Base-by-base conservation (phyloP, 1,140 invertebrate species). In the Drosophila pectinifera region DNA sequence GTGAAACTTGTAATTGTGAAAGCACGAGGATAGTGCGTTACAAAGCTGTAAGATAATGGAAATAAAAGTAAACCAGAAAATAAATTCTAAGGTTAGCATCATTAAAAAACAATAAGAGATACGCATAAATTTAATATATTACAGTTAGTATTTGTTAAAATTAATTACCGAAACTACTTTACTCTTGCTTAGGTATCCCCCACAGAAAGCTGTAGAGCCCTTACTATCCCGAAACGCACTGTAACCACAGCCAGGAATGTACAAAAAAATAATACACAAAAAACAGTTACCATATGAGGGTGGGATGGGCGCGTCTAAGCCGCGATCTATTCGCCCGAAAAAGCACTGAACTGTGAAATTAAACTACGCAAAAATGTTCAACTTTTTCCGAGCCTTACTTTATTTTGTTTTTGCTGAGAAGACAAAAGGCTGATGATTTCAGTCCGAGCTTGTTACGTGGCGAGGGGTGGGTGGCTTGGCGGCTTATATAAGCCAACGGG, bases 271-370 rank as follows among this genome's bases (percentile, higher is more conserved):
- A 55, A 4, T 34, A 5, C 43, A 22, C 5, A 62, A 20, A 18
- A 42, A 24, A 49, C 41, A 59, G 46, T 42, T 63, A 58, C 48
- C 55, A 51, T 62, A 43, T 75, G 49, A 39, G 68, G 67, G 74
- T 61, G 81, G 84, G 38, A 75, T 88, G 82, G 83, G 82, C 65
- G 61, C 78, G 79, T 82, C 82, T 86, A 76, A 86, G 83, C 69
- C 75, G 64, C 83, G 78, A 75, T 78, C 73, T 61, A 36, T 43
- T 78, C 51, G 74, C 73, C 73, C 53, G 63, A 42, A 67, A 80
- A 83, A 26, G 72, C 83, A 69, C 75, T 88, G 84, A 88, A 80
- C 84, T 89, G 83, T 88, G 83, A 88, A 88, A 88, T 88, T 88
- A 89, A 83, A 84, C 80, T 67, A 79, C 69, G 78, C 68, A 43